Conservation (phyloP, 2,113 vertebrate genomes). For the Bufo gargarizans region DNA sequence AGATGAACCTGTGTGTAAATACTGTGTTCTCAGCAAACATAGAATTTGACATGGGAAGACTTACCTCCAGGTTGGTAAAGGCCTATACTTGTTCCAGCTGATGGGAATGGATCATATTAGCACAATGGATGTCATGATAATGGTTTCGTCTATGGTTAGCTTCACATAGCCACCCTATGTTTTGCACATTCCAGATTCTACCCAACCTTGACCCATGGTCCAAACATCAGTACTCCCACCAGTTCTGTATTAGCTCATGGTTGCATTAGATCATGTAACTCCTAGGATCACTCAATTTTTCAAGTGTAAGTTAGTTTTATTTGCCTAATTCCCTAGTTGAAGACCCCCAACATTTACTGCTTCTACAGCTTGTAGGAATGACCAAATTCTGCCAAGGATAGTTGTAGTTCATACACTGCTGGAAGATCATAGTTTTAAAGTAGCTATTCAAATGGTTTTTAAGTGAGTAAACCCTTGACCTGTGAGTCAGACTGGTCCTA, state of each 20-base stretch:
- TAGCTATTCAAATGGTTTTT: neutral
- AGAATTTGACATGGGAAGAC: neutral
- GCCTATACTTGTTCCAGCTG: neutral
- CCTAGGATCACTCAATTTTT: neutral
- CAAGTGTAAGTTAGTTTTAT: neutral
- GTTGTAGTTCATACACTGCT: neutral
- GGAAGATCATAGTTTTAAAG: neutral
- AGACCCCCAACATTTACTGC: neutral
- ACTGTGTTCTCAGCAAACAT: neutral
- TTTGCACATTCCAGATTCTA: neutral
- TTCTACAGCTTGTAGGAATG: neutral
- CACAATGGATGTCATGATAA: neutral
- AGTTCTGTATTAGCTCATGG: neutral
- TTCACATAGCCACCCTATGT: neutral
- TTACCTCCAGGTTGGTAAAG: neutral
- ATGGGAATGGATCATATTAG: neutral
- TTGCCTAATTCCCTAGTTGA: too few species aligned
- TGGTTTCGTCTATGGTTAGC: neutral
- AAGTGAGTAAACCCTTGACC: neutral
- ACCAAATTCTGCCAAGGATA: neutral
- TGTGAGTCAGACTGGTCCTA: constrained; percentile 9
- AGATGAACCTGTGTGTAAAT: constrained; percentile 2
- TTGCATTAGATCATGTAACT: neutral
- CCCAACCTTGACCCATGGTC: neutral
- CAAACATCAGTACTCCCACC: neutral